Conservation (phyloP, 2,113 vertebrate species). For the Phodopus roborovskii region DNA sequence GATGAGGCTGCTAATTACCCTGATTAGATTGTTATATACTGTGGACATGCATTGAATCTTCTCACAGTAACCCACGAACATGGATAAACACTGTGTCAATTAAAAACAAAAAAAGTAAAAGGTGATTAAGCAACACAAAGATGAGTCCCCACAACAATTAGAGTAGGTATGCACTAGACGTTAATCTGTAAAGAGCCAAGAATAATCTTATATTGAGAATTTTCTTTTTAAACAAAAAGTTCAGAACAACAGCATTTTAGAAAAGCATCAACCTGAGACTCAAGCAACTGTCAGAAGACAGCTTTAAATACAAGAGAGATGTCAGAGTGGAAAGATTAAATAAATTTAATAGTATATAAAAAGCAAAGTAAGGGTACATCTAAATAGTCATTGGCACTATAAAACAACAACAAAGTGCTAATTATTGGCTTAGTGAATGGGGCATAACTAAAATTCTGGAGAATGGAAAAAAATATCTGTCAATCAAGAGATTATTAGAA, state of each 20-base stretch:
- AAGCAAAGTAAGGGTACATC: neutral
- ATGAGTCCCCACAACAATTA: neutral
- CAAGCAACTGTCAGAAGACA: neutral
- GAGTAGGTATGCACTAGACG: neutral
- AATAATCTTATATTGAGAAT: neutral
- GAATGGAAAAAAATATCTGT: neutral
- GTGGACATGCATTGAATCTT: neutral
- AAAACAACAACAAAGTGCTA: neutral
- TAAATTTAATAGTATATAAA: neutral
- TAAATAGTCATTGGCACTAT: neutral
- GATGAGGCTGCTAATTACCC: neutral
- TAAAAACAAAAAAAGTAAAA: neutral
- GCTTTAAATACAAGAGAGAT: neutral
- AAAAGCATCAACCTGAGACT: neutral
- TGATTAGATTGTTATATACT: neutral
- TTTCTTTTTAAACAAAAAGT: neutral
- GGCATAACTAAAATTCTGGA: conserved; percentile 16
- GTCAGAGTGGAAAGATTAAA: neutral
- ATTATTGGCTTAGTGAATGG: conserved; percentile 17
- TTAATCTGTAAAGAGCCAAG: neutral
- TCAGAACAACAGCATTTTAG: neutral
- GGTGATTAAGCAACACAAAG: neutral
- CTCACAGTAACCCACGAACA: neutral
- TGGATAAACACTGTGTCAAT: neutral
- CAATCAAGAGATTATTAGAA: neutral